These are phyloP conservation scores for Stegana nigrithorax DNA, from an alignment of 2,888 invertebrate species.

Conservation along the genomic window DNA sequence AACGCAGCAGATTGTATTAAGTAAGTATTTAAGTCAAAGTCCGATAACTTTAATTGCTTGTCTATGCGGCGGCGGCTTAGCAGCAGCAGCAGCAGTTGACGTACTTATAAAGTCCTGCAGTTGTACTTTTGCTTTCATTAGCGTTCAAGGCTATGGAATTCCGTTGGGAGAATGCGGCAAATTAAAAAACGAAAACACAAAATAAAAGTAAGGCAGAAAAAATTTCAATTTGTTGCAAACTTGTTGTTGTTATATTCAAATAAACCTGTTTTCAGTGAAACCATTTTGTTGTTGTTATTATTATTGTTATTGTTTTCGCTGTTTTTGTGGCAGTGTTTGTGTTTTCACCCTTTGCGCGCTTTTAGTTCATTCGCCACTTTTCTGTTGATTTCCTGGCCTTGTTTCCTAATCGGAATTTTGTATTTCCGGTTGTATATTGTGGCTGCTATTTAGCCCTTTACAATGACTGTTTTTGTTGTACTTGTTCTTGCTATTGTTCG, in stretches of 20 bases:
- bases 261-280: no score
- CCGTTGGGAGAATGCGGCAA: no score
- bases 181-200: background rate
- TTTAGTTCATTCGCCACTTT: slow-evolving; percentile 37
- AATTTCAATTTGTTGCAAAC: slow-evolving; percentile 22
- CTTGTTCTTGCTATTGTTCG: no score
- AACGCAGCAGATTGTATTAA: slow-evolving; percentile 13
- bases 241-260: no score
- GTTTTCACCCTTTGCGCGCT: slow-evolving; percentile 34
- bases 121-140: no score
- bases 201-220: slow-evolving; percentile 24
- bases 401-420: slow-evolving; percentile 57
- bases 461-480: no score
- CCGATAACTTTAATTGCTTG: slow-evolving; percentile 8
- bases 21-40: slow-evolving; percentile 8
- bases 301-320: background rate
- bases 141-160: no score
- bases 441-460: slow-evolving; percentile 32
- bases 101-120: no score
- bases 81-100: no score
- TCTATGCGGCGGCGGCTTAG: no score
- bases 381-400: slow-evolving; percentile 55
- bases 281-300: slow-evolving; percentile 12
- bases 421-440: slow-evolving; percentile 58
- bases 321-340: slow-evolving; percentile 6